Base-by-base conservation (phyloP, 2,888 invertebrate genomes). In the Agelastica alni region DNA sequence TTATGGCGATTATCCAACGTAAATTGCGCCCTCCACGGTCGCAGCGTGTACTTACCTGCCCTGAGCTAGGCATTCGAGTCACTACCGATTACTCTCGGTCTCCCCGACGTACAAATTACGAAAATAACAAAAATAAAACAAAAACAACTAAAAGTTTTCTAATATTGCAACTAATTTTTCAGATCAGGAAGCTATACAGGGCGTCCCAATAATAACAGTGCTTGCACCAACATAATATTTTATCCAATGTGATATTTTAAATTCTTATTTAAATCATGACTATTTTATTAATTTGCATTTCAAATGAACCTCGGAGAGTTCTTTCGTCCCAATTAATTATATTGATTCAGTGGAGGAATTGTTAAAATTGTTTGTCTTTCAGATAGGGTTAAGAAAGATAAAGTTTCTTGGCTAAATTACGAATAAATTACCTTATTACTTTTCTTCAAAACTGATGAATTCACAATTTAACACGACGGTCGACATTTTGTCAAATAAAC, bases 1-100 rank as follows among this genome's bases (percentile, higher is more conserved):
- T 66, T 68, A 68, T 60, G 57, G 62, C 63, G 64, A 66, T 68
- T 68, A 66, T 65, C 62, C 64, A 62, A 54, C 49, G 53, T 59
- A 57, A 57, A 59, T 56, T 56, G 63, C 52, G 32, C 49, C 49
- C 57, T 57, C 57, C 54, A 55, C 14, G 31, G 18, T 18, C 37
- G 32, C 13, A 17, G 30, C n/a, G n/a, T 16, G 31, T 31, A 30
- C 41, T 48, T 41, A 48, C 39, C 48, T 48, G 48, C 48, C 48
- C 20, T 14, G 16, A 46, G 45, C 45, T 32, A 18, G 10, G 9
- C n/a, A 32, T 9, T 32, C 44, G 31, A 44, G 32, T 44, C 32
- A 44, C 44, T 44, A 17, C 32, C 32, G 32, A 32, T 44, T 17
- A 31, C 4, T 16, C n/a, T n/a, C n/a, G n/a, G n/a, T n/a, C n/a